Base-by-base conservation (phyloP, 2,113 vertebrate genomes). In the Zosterops hypoxanthus region DNA sequence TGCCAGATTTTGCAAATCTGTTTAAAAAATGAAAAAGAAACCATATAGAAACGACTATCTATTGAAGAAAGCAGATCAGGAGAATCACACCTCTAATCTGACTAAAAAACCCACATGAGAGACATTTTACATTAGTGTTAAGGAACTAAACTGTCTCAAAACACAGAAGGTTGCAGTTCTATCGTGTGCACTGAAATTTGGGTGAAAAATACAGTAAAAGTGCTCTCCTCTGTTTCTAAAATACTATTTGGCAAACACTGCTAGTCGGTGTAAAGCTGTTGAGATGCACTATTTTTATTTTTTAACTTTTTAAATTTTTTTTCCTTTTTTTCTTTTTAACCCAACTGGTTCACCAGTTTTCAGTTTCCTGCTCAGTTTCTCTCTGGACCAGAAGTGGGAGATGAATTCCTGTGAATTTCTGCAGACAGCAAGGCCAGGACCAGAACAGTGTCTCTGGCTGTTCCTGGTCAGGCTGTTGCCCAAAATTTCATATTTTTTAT, bases 371-470 rank as follows among this genome's bases (percentile, higher is more conserved):
- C 33, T 88, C 33, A 31, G 28, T 82, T 77, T 64, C 9, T 55
- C 17, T 42, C 0, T 44, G 66, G 25, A 88, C 24, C 15, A 80
- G 49, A 50, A 52, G 26, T 6, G 18, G 3, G 8, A 8, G 34
- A 28, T 64, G 29, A 47, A 15, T 41, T 85, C 17, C 33, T 55
- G 34, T 36, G 64, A 41, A 26, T 36, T 16, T 31, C 11, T 9
- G 8, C 22, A 53, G n/a, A 26, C 33, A 76, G 49, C 52, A 71
- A 65, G 55, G 18, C 12, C 42, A 24, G 55, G 59, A 50, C 28
- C 41, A 44, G 20, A 34, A 24, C 0, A 0, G 5, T 49, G 7
- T 31, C 33, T 71, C 36, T 78, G n/a, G 19, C 34, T 73, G n/a
- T 36, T 93, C 59, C 69, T 93, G 64, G 3, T 50, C 28, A 70